Evolutionary conservation across 2,888 invertebrate species (phyloP).

Genomic region (Steinernema scapterisci): DNA sequence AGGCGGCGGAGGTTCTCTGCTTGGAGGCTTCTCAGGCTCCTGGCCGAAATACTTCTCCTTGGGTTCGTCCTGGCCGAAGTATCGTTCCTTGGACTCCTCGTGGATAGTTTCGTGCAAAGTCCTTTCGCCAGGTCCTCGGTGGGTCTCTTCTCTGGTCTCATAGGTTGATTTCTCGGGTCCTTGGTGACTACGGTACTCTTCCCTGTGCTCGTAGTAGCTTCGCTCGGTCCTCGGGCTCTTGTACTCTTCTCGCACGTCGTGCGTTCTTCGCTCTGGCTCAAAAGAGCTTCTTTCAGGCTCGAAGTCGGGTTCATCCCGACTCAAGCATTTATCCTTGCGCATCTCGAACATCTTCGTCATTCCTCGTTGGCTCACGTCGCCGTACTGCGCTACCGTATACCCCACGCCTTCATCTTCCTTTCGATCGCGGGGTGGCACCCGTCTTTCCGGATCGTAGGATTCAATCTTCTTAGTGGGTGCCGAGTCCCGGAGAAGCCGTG

Average conservation of each 20-base stretch:
- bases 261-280: too few species aligned
- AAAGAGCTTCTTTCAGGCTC: neutral
- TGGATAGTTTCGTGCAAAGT: neutral
- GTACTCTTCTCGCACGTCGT: neutral
- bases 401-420: slow-evolving; percentile 39
- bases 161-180: neutral
- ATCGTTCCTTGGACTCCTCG: neutral
- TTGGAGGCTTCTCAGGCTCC: slow-evolving; percentile 23
- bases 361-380: slow-evolving; percentile 38
- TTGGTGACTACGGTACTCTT: slow-evolving; percentile 11
- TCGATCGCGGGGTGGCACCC: neutral
- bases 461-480: slow-evolving; percentile 1
- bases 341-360: slow-evolving; percentile 18
- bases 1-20: slow-evolving; percentile 18
- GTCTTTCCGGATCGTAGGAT: neutral
- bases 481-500: slow-evolving; percentile 6
- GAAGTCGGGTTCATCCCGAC: neutral
- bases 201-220: slow-evolving; percentile 1
- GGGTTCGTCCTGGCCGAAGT: neutral
- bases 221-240: neutral
- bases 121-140: neutral
- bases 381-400: slow-evolving; percentile 64
- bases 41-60: slow-evolving; percentile 20
- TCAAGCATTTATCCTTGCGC: neutral
- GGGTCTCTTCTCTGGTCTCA: neutral